These are phyloP conservation scores for Ceyx erithaca DNA, from an alignment of 2,797 vertebrate genomes.

Conservation along the genomic window DNA sequence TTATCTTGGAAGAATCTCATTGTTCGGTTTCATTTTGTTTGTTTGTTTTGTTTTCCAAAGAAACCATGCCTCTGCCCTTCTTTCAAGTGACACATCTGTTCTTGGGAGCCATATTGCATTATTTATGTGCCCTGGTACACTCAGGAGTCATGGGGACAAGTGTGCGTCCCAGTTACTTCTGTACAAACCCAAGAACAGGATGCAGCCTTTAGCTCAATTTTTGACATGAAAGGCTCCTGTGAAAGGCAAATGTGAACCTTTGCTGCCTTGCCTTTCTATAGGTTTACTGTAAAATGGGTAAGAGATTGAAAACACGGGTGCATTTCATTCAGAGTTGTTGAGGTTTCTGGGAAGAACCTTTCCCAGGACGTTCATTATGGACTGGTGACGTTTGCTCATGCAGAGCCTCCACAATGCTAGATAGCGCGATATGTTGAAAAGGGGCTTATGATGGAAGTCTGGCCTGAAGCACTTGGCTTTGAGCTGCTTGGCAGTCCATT, in stretches of 20 bases:
- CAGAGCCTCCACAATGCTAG: neutral
- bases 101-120: conserved; percentile 38
- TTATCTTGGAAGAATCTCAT: conserved; percentile 70
- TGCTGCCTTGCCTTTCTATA: neutral
- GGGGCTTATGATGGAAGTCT: neutral
- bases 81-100: conserved; percentile 38
- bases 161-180: conserved; percentile 4
- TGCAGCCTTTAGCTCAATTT: conserved; percentile 22
- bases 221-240: conserved; percentile 1
- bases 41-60: conserved; percentile 53
- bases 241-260: conserved; percentile 21
- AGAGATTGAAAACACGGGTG: neutral
- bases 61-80: conserved; percentile 15
- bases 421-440: neutral
- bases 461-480: neutral
- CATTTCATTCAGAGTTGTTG: conserved; percentile 26
- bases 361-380: conserved; percentile 9
- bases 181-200: conserved; percentile 2
- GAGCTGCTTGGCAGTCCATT: conserved; percentile 22
- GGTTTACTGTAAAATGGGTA: neutral
- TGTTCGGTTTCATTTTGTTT: conserved; percentile 71
- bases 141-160: neutral
- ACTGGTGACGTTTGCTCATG: neutral
- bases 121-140: neutral
- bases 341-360: neutral